Base-by-base conservation (phyloP, 2,888 invertebrate species). In the Sarcophaga carnaria region DNA sequence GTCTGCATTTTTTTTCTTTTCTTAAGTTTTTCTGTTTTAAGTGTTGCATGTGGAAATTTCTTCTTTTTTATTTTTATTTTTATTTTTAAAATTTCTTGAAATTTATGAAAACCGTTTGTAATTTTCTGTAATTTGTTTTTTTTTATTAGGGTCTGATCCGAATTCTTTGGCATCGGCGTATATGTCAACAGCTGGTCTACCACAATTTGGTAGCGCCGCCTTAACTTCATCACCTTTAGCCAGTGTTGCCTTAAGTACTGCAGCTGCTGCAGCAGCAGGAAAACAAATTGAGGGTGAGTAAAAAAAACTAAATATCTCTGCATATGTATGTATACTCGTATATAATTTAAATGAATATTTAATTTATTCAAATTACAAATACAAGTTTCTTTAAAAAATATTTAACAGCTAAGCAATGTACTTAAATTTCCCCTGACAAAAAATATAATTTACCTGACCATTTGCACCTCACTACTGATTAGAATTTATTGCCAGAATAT, bases 281-380 rank as follows among this genome's bases (percentile, higher is more conserved):
- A 98, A 98, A 94, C 98, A 99, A 94, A 97, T 98, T 92, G 98
- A 99, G 95, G 97, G 96, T 96, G 94, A 94, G 92, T 92, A 80
- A 37, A 49, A 37, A 63, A 12, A 66, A 49, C 0, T 49, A 8
- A 54, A 27, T 6, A 27, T 27, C 3, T 54, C 1, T 54, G 12
- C 14, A 14, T 54, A 54, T 14, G 37, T 37, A 37, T 6, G 6
- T 27, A 6, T 37, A 37, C 20, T 1, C 20, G 20, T 20, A 20
- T 37, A 37, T 37, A 37, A 37, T 8, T 37, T 1, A 37, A 37
- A 37, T 37, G 8, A 37, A 37, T 37, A 10, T 37, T 37, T 1
- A 37, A 37, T 37, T 37, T 37, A 37, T 37, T 37, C 6, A 37
- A 37, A 37, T 2, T 37, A 37, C 6, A 37, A 37, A 37, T 1